These are phyloP conservation scores for Heliconius hewitsoni DNA, from an alignment of 1,140 invertebrate species.

Conservation along the genomic window DNA sequence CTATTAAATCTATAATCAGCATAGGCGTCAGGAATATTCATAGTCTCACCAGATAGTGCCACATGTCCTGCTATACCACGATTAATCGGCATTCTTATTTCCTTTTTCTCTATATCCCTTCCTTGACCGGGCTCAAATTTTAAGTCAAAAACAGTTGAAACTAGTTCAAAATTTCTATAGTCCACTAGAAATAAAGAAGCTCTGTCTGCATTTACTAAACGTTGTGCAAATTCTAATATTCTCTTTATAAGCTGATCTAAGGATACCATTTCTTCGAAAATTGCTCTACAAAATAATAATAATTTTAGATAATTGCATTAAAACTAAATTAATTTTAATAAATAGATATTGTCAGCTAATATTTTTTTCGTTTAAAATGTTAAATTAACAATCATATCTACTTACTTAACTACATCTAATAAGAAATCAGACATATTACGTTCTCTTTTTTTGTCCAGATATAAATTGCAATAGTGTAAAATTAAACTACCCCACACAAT, in stretches of 20 bases:
- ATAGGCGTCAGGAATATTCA: constrained; percentile 91
- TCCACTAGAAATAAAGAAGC: constrained; percentile 90
- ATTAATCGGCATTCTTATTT: constrained; percentile 82
- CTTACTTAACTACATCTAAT: constrained; percentile 63
- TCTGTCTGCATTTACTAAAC: constrained; percentile 90
- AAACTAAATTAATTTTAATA: not conserved
- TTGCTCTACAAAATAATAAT: constrained; percentile 76
- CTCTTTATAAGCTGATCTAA: constrained; percentile 92
- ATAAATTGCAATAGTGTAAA: constrained; percentile 54
- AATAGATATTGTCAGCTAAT: not conserved
- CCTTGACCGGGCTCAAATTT: constrained; percentile 63
- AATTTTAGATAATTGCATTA: not conserved
- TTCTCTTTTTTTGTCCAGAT: constrained; percentile 54
- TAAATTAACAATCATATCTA: not conserved
- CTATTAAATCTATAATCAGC: constrained; percentile 90
- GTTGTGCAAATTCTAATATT: constrained; percentile 91
- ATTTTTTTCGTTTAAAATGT: not conserved
- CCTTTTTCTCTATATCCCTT: constrained; percentile 64
- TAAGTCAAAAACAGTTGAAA: constrained; percentile 91
- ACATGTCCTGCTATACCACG: constrained; percentile 86
- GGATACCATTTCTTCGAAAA: constrained; percentile 92
- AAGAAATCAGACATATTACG: constrained; percentile 61
- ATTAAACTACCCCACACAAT: constrained; percentile 54
- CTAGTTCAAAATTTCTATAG: constrained; percentile 86
- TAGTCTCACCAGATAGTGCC: constrained; percentile 87